phyloP scores from a whole-genome alignment of 1,140 invertebrate species.

The Ips nitidus region DNA sequence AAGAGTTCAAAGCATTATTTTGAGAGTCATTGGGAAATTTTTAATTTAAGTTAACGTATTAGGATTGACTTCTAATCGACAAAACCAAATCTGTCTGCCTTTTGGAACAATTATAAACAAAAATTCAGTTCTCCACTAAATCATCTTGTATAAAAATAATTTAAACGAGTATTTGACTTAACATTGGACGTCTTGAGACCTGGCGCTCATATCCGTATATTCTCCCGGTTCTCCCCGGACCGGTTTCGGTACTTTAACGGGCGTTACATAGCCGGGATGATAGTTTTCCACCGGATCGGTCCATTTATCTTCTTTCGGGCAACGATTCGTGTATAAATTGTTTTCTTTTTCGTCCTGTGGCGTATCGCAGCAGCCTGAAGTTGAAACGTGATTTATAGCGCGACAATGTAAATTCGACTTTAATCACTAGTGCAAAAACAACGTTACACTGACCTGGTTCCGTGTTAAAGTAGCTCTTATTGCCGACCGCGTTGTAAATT shows the following conservation, averaged over 20 bases:
- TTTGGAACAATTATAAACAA: too few relatives aligned
- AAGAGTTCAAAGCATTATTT: too few relatives aligned
- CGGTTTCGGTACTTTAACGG: conserved; percentile 52
- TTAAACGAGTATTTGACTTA: too few relatives aligned
- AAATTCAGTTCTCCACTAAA: too few relatives aligned
- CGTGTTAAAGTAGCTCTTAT: conserved; percentile 59
- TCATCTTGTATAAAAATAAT: too few relatives aligned
- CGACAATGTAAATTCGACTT: background rate
- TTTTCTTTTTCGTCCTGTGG: conserved; percentile 44
- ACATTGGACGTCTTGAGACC: background rate
- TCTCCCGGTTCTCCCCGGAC: conserved; percentile 53
- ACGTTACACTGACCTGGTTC: too few relatives aligned
- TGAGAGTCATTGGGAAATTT: too few relatives aligned
- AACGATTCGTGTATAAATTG: conserved; percentile 28
- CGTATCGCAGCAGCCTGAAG: conserved; percentile 20
- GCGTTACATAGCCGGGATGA: conserved; percentile 55
- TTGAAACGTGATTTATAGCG: conserved; percentile 7
- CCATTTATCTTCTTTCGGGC: conserved; percentile 38
- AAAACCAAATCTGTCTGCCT: too few relatives aligned
- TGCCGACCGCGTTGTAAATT: conserved; percentile 58
- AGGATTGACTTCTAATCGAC: too few relatives aligned
- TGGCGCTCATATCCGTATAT: conserved; percentile 55
- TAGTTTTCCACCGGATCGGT: background rate
- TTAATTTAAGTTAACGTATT: too few relatives aligned
- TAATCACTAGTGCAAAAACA: background rate